These are phyloP conservation scores for Dromaius novaehollandiae DNA, from an alignment of 2,113 vertebrate species.

Conservation along the genomic window DNA sequence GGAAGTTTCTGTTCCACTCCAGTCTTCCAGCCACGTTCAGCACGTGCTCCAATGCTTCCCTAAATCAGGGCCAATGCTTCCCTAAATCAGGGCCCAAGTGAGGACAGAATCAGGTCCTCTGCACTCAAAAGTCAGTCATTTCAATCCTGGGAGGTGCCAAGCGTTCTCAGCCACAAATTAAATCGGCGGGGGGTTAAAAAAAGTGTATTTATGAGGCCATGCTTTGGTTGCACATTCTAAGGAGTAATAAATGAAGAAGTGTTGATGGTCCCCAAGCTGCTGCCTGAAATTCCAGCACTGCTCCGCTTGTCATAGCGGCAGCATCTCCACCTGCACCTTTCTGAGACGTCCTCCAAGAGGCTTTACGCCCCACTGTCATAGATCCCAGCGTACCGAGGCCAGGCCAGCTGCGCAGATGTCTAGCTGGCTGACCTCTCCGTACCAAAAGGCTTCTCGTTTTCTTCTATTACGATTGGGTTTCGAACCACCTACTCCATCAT, in stretches of 20 bases:
- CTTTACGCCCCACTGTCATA: background rate
- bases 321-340: slow-evolving; percentile 60
- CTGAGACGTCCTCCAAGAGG: background rate
- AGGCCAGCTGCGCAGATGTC: slow-evolving; percentile 36
- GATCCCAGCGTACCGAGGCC: background rate
- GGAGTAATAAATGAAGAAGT: background rate
- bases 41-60: background rate
- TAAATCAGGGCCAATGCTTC: background rate
- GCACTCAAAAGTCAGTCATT: fast-evolving
- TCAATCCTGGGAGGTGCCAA: background rate
- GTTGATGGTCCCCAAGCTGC: slow-evolving; percentile 14
- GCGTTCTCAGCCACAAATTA: background rate
- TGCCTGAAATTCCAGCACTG: background rate
- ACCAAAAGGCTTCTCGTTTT: background rate
- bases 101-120: background rate
- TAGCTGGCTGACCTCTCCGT: slow-evolving; percentile 48
- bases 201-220: fast-evolving
- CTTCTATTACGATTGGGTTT: background rate
- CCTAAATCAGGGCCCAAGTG: background rate
- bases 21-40: fast-evolving
- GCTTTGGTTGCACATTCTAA: background rate
- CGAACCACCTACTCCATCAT: slow-evolving; percentile 27
- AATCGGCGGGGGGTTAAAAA: fast-evolving
- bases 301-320: slow-evolving; percentile 25
- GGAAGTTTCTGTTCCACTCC: background rate